Evolutionary conservation across 1,140 invertebrate species (phyloP).

Genomic region (Heterodera schachtii): DNA sequence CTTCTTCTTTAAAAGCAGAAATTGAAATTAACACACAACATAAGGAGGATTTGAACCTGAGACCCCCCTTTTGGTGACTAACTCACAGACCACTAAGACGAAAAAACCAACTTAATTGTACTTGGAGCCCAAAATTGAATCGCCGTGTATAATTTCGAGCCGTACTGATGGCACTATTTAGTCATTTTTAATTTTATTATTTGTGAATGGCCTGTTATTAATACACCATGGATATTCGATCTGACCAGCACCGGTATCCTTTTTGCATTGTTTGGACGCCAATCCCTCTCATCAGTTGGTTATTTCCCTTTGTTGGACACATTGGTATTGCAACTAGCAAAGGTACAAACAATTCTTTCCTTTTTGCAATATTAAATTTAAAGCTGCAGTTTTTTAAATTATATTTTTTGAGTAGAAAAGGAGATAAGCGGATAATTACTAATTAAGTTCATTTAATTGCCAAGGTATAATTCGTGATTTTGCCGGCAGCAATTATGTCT

Average conservation of each 20-base stretch:
- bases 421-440: too few relatives aligned
- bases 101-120: too few relatives aligned
- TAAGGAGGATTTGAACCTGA: too few relatives aligned
- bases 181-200: not conserved
- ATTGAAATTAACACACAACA: too few relatives aligned
- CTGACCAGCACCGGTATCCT: constrained; percentile 43
- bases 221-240: not conserved
- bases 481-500: constrained; percentile 90
- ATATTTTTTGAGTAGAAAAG: too few relatives aligned
- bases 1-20: too few relatives aligned
- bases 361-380: too few relatives aligned
- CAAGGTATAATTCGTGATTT: constrained; percentile 92
- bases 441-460: not conserved
- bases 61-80: too few relatives aligned
- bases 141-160: too few relatives aligned
- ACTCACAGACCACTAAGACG: too few relatives aligned
- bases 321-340: constrained; percentile 91
- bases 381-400: too few relatives aligned
- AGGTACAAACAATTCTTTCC: not conserved
- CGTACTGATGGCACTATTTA: not conserved
- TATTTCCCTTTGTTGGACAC: constrained; percentile 94
- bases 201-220: not conserved
- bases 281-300: constrained; percentile 75
- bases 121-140: too few relatives aligned
- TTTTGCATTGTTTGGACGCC: constrained; percentile 65